These are phyloP conservation scores for Craterocephalus amniculus DNA, from an alignment of 2,797 vertebrate species.

Conservation along the genomic window DNA sequence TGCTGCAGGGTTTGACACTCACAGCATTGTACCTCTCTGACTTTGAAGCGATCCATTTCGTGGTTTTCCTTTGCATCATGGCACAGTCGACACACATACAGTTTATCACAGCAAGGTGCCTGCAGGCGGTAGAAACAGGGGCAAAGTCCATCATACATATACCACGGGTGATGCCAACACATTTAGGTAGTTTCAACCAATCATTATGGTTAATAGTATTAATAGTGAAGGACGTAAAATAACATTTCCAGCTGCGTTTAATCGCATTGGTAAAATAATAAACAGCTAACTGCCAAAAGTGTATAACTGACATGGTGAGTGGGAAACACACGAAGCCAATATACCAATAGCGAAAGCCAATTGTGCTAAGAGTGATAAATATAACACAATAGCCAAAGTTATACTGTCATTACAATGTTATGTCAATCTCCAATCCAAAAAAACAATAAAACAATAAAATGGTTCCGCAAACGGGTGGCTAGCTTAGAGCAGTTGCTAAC, in stretches of 20 bases:
- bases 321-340: neutral
- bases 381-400: neutral
- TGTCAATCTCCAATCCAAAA: neutral
- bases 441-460: too few species aligned
- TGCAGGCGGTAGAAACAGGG: constrained; percentile 51
- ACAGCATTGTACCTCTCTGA: constrained; percentile 89
- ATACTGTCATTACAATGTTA: neutral
- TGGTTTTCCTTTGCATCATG: constrained; percentile 91
- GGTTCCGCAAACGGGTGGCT: neutral
- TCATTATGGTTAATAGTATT: neutral
- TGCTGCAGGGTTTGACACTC: constrained; percentile 87
- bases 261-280: neutral
- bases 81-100: constrained; percentile 93
- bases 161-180: neutral
- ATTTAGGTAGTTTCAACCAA: neutral
- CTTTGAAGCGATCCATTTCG: constrained; percentile 91
- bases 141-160: neutral
- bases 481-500: neutral
- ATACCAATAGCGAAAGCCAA: neutral
- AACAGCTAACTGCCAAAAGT: neutral
- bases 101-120: constrained; percentile 94
- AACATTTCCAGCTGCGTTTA: neutral
- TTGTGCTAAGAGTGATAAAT: neutral
- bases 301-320: neutral
- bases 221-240: neutral